phyloP scores from a whole-genome alignment of 2,888 invertebrate genomes.

The Fragum sueziense region DNA sequence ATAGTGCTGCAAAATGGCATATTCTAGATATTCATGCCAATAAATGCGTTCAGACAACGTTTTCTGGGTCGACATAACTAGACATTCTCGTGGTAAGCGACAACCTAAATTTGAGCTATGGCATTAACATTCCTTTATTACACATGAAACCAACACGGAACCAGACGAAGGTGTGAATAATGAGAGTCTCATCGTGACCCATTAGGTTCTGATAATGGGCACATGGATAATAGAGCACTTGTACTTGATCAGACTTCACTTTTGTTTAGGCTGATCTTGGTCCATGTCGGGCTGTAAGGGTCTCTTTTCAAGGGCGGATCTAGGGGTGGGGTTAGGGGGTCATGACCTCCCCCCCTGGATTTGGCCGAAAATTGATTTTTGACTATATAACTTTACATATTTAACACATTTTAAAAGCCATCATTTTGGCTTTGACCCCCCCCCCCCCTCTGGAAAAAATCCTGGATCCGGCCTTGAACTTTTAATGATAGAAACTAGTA shows the following conservation, averaged over 20 bases:
- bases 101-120: neutral
- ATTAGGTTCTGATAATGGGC: neutral
- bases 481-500: neutral
- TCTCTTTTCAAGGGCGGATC: too few species aligned
- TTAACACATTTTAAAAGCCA: too few species aligned
- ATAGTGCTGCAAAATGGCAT: neutral
- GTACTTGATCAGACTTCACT: neutral
- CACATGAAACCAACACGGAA: neutral
- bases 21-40: too few species aligned
- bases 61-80: neutral
- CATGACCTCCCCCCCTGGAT: too few species aligned
- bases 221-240: neutral
- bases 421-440: too few species aligned
- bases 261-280: too few species aligned
- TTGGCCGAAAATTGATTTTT: too few species aligned
- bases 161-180: neutral
- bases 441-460: too few species aligned
- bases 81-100: neutral
- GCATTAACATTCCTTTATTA: neutral
- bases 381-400: too few species aligned
- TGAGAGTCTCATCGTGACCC: neutral
- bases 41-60: neutral
- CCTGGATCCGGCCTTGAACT: too few species aligned
- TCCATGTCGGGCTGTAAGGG: too few species aligned
- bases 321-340: too few species aligned